Base-by-base conservation (phyloP, 2,888 invertebrate species). In the Fissipunctia ypsillon region DNA sequence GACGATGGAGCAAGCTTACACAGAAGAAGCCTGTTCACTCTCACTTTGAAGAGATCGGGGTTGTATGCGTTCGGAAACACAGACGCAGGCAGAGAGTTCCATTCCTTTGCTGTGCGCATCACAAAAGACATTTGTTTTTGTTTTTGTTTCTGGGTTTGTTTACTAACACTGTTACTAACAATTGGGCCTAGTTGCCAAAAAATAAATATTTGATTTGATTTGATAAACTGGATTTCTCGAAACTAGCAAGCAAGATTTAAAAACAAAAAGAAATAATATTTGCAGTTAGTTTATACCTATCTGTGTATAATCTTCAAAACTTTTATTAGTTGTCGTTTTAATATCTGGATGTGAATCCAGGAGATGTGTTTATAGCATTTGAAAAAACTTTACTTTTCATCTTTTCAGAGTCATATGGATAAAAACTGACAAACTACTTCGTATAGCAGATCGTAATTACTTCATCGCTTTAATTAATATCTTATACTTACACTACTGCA, bases 201-300 rank as follows among this genome's bases (percentile, higher is more conserved):
- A n/a, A n/a, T n/a, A n/a, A n/a, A n/a, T n/a, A n/a, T n/a, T n/a
- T n/a, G n/a, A n/a, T n/a, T n/a, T n/a, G n/a, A n/a, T n/a, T n/a
- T n/a, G n/a, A 38, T 45, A 48, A 41, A 4, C 38, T 31, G 5
- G 12, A 64, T 57, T 28, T 48, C 31, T 28, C 19, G 35, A 64
- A 73, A 74, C 43, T 64, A 41, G 10, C 19, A 31, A 73, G 57
- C 41, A 25, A 73, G 19, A 31, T 57, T 52, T 25, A 4, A 35
- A 28, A 73, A 41, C 25, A 25, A 56, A 45, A 7, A 54, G 0
- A 41, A 56, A 63, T 56, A 43, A 63, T 56, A 63, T 45, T 61
- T 38, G 22, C 28, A 48, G 19, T 57, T 57, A 28, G 35, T 61
- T n/a, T n/a, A n/a, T n/a, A n/a, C n/a, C n/a, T n/a, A n/a, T n/a